Base-by-base conservation (phyloP, 2,888 invertebrate species). In the Arrhopalites spinosus region DNA sequence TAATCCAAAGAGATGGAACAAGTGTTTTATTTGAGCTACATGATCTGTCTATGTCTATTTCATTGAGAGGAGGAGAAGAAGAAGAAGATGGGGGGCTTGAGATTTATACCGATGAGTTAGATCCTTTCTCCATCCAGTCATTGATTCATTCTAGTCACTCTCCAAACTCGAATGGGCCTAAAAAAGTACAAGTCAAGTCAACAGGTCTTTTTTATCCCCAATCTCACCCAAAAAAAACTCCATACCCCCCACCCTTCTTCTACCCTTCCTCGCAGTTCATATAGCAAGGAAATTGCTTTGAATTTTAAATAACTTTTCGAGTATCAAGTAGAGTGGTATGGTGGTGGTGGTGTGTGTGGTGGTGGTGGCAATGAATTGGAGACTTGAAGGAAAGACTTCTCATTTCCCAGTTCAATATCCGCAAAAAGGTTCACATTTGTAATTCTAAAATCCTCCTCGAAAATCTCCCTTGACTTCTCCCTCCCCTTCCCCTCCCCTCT, bases 391-490 rank as follows among this genome's bases (percentile, higher is more conserved):
- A 50, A 20, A 50, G 50, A 17, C 3, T 50, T 30, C 43, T 71
- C 71, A 71, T 75, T 69, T 66, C 71, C 59, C 30, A 72, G 73
- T 77, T 77, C 77, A 77, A 79, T 79, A 77, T 76, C 79, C 68
- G 76, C 53, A 77, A 79, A 79, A 80, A 79, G 80, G 78, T 78
- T 78, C 79, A 67, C 53, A 81, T 81, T 81, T 81, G 81, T 81
- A 81, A 81, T 81, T 79, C 81, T 79, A 81, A 81, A 81, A 76
- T 78, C 73, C 71, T 74, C 67, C 67, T 50, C 8, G 50, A 50
- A 36, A 73, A 73, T 78, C 47, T 70, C 61, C 53, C 66, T 66
- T 59, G 61, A 68, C 43, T 72, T 50, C 17, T 64, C 69, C 63
- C 43, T 66, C 43, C 67, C 47, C 67, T 61, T 25, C 36, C 20